phyloP scores from a whole-genome alignment of 2,797 vertebrate genomes.

The Lithobates pipiens region DNA sequence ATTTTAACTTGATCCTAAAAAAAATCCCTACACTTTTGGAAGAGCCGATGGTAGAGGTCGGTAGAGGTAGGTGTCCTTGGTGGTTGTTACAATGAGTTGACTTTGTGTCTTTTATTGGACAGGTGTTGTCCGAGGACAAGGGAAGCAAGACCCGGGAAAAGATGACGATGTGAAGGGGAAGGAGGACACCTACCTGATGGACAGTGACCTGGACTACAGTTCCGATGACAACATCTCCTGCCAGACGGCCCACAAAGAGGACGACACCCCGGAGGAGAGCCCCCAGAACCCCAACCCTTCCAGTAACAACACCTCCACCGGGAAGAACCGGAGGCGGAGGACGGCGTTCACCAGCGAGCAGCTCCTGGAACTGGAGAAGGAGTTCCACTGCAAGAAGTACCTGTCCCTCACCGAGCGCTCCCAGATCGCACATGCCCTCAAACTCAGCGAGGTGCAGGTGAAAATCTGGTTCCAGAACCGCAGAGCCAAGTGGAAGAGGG shows the following conservation, averaged over 20 bases:
- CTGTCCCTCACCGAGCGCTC: slow-evolving; percentile 96
- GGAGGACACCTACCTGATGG: slow-evolving; percentile 94
- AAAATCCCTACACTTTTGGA: too few species aligned
- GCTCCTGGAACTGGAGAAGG: slow-evolving; percentile 96
- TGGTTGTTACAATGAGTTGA: too few species aligned
- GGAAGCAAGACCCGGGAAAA: slow-evolving; percentile 84
- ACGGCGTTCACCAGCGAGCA: slow-evolving; percentile 98
- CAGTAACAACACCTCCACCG: slow-evolving; percentile 78
- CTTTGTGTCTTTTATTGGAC: slow-evolving; percentile 58
- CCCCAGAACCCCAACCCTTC: slow-evolving; percentile 70
- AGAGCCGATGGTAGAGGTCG: too few species aligned
- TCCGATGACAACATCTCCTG: slow-evolving; percentile 91
- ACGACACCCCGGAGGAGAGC: slow-evolving; percentile 84
- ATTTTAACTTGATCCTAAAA: too few species aligned
- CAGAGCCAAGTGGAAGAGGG: slow-evolving; percentile 96
- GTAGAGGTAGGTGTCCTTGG: too few species aligned
- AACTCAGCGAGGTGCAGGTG: slow-evolving; percentile 97
- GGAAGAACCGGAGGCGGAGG: slow-evolving; percentile 91
- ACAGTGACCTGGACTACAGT: slow-evolving; percentile 97
- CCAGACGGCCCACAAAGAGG: slow-evolving; percentile 80
- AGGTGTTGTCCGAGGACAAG: slow-evolving; percentile 76
- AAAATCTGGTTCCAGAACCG: slow-evolving; percentile 99
- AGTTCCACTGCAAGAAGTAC: slow-evolving; percentile 99
- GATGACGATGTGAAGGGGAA: slow-evolving; percentile 88
- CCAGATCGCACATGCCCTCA: slow-evolving; percentile 96